phyloP scores from a whole-genome alignment of 2,888 invertebrate species.

The Incurvaria masculella region DNA sequence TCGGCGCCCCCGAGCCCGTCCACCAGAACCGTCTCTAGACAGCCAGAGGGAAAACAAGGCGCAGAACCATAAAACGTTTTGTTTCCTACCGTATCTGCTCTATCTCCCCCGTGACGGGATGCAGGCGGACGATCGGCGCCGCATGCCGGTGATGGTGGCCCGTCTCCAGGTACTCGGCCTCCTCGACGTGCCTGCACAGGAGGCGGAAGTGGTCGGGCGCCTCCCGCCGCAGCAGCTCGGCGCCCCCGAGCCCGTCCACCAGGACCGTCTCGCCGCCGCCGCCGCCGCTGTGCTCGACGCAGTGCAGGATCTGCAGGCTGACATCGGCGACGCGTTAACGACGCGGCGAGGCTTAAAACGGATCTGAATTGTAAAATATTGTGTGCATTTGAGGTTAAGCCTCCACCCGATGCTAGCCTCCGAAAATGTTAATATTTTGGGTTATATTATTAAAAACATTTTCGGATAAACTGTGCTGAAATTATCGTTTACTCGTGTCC shows the following conservation, averaged over 20 bases:
- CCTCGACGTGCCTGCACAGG: conserved; percentile 53
- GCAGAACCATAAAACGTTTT: too few species aligned
- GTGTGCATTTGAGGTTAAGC: too few species aligned
- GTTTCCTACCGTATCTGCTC: conserved; percentile 66
- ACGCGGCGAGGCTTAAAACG: too few species aligned
- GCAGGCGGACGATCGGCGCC: conserved; percentile 58
- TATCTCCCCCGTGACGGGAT: conserved; percentile 52
- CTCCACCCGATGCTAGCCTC: too few species aligned
- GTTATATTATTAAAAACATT: too few species aligned
- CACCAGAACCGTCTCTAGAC: conserved; percentile 67
- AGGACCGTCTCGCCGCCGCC: conserved; percentile 71
- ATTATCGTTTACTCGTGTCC: too few species aligned
- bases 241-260: conserved; percentile 71
- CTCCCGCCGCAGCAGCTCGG: conserved; percentile 48
- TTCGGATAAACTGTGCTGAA: too few species aligned
- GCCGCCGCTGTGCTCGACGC: conserved; percentile 46
- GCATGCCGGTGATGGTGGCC: conserved; percentile 54
- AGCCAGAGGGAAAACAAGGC: too few species aligned
- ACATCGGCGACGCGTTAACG: too few species aligned
- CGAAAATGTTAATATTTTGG: too few species aligned
- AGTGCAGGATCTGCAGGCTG: conserved; percentile 46
- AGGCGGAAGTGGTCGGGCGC: conserved; percentile 57
- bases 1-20: conserved; percentile 70
- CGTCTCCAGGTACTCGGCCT: conserved; percentile 65
- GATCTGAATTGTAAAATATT: too few species aligned